Evolutionary conservation across 2,797 vertebrate genomes (phyloP), one percentile per base, ranked within the genome.

Genomic region (Liasis olivaceus): DNA sequence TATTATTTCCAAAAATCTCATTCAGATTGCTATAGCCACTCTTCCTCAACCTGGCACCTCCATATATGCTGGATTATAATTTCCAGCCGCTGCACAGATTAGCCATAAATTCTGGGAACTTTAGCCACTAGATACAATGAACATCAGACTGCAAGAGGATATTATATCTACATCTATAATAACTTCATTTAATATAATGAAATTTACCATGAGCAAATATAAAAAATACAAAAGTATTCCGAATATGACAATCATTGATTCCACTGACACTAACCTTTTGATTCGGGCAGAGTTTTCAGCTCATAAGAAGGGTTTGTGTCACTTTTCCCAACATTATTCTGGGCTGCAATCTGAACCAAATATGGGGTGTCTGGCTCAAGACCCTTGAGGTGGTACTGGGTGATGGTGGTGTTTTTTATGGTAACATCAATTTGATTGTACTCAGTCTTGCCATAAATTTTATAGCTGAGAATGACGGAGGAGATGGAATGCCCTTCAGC

Each of bases 321-420:
- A 92, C 98, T 98, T 88, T 97, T 95, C 11, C 98, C 98, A 26
- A 98, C 96, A 93, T 99, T 99, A 95, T 98, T 99, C 95, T 98
- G 95, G 89, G 98, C 98, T 93, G 98, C 98, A 92, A 99, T 96
- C 91, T 98, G 97, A 97, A 99, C 97, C 85, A 97, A 95, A 92
- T 99, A 99, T n/a, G 95, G 93, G 2, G 97, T 98, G 89, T 98
- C 96, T 22, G 98, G 96, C 92, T 98, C 98, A 0, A 99, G 98
- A 0, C 98, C 98, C 91, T 98, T 97, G 66, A 99, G 97, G 56
- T 98, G 98, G 85, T 98, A 98, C 8, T 97, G 98, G 85, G 97
- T 97, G 93, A 97, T 93, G 81, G 96, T 97, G 24, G 96, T 97
- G 86, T 98, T 98, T 89, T 97, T 98, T 92, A 98, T 98, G 92